These are phyloP conservation scores for Myotis davidii DNA, from an alignment of 2,113 vertebrate species.

Conservation along the genomic window DNA sequence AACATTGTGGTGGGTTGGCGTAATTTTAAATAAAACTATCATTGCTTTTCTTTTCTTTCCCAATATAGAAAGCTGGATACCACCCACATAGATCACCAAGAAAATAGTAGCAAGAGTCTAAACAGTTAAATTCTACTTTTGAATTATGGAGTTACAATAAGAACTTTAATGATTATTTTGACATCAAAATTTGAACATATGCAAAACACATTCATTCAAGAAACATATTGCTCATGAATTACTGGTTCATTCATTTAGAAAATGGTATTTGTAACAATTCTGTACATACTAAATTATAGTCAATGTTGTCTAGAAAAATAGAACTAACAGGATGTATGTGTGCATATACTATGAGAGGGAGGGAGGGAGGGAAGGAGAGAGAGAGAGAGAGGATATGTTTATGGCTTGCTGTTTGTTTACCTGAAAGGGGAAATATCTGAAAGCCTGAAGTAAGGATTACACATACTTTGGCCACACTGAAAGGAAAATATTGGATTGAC, in stretches of 20 bases:
- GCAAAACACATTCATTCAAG: background rate
- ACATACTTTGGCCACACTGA: slow-evolving; percentile 58
- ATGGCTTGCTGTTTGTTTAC: slow-evolving; percentile 67
- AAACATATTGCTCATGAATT: background rate
- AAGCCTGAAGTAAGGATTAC: slow-evolving; percentile 72
- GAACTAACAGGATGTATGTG: background rate
- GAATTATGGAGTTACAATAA: background rate
- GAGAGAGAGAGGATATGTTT: slow-evolving; percentile 38
- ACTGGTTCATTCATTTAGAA: background rate
- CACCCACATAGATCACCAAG: background rate
- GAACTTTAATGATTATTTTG: background rate
- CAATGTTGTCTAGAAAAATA: background rate
- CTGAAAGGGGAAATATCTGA: slow-evolving; percentile 63
- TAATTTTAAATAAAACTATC: background rate
- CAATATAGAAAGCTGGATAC: background rate
- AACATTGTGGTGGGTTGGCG: background rate
- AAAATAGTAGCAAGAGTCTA: background rate
- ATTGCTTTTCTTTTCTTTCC: background rate
- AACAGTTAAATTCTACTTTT: slow-evolving; percentile 36
- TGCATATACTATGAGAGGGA: background rate
- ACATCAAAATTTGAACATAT: background rate
- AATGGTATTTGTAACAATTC: background rate
- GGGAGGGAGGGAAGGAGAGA: too few species aligned
- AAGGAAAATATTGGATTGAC: slow-evolving; percentile 69
- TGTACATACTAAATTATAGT: background rate